Evolutionary conservation across 1,140 invertebrate species (phyloP), one percentile per base, ranked within the genome.

Genomic region (Halesus radiatus): DNA sequence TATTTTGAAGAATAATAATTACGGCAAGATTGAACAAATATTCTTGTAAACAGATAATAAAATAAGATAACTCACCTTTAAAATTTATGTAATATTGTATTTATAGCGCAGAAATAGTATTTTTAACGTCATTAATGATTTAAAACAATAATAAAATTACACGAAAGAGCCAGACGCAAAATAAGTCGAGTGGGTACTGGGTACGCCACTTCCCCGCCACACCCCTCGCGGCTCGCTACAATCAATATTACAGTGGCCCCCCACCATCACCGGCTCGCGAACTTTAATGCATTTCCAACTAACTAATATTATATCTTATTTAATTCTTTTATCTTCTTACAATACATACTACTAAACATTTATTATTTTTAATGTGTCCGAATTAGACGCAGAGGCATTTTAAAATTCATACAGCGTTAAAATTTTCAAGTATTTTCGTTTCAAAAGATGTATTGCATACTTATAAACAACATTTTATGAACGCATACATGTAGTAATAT

Each of bases 141-240:
- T 74, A 75, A 79, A 79, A 79, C 78, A 79, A 79, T 79, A 79
- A 79, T 79, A 79, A 79, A 79, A 79, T 79, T 79, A 74, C 56
- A 79, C 70, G 29, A 64, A 79, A 74, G 78, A 79, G 54, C 78
- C 77, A 79, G 78, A 79, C 78, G 78, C 78, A 79, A 79, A 79
- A 79, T 79, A 79, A 66, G n/a, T 79, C 78, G 78, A 79, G 78
- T 79, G 78, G 78, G 78, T 79, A 79, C 78, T 79, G 78, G 78
- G 78, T 79, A 79, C 78, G 78, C 78, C 78, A 72, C 70, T 79
- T 75, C 58, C 78, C 77, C 77, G 77, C 77, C 77, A 79, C 77
- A 73, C 77, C 78, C 78, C 78, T 73, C 78, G n/a, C n/a, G 10
- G 37, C 37, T 45, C 68, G 16, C 26, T 37, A 54, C 78, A 79